These are phyloP conservation scores for Lampris megalopsis DNA, from an alignment of 2,113 vertebrate species.

Conservation along the genomic window DNA sequence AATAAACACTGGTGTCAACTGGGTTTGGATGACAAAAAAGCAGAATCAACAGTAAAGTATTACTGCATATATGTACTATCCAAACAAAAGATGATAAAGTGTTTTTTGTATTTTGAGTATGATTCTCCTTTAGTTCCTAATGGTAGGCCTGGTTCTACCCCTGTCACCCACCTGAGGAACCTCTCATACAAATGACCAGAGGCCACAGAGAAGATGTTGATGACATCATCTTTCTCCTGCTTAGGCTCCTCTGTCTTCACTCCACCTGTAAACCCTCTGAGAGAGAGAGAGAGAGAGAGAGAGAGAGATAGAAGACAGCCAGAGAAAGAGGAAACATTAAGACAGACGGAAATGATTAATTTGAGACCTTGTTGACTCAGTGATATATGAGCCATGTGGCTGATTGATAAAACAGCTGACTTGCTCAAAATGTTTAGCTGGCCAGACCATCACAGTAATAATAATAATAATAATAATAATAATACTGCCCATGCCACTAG, in stretches of 20 bases:
- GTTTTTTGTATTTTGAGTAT: neutral
- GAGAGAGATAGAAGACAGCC: neutral
- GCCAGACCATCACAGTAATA: no score
- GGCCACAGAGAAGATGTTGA: slow-evolving; percentile 98
- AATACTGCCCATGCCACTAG: no score
- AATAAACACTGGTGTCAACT: slow-evolving; percentile 8
- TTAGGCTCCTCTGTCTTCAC: slow-evolving; percentile 90
- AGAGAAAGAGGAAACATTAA: neutral
- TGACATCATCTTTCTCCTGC: slow-evolving; percentile 92
- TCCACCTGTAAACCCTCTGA: slow-evolving; percentile 92
- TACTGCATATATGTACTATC: neutral
- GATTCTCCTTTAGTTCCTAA: no score
- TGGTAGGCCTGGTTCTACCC: slow-evolving; percentile 3
- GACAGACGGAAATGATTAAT: no score
- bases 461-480: no score
- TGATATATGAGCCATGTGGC: no score
- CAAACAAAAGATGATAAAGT: neutral
- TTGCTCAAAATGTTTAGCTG: no score
- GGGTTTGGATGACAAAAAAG: neutral
- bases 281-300: slow-evolving; percentile 16
- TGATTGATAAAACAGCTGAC: no score
- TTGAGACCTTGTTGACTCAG: no score
- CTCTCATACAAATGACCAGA: slow-evolving; percentile 97
- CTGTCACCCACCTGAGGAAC: slow-evolving; percentile 90
- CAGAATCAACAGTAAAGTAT: neutral